Conservation (phyloP, 2,797 vertebrate species). For the Antennarius maculatus region DNA sequence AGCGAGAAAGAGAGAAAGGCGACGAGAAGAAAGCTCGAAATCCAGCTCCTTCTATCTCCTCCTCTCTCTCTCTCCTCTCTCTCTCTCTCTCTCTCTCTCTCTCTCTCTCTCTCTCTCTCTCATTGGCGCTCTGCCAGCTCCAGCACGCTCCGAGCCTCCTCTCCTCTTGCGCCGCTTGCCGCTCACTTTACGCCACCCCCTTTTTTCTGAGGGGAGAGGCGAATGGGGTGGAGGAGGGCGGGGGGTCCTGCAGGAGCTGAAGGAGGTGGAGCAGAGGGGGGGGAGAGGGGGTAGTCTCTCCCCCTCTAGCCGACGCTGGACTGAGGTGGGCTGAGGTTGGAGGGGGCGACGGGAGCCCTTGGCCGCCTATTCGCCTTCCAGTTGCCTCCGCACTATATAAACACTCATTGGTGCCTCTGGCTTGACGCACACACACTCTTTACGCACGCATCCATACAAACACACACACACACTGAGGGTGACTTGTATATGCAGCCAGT, state of each 20-base stretch:
- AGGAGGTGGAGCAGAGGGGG: constrained; percentile 17
- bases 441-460: constrained; percentile 52
- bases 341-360: constrained; percentile 74
- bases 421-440: constrained; percentile 70
- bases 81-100: background rate
- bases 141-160: constrained; percentile 86
- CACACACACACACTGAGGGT: constrained; percentile 82
- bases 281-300: constrained; percentile 56
- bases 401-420: constrained; percentile 86
- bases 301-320: constrained; percentile 40
- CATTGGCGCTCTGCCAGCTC: constrained; percentile 76
- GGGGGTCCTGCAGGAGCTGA: constrained; percentile 22
- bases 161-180: constrained; percentile 71
- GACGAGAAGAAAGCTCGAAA: too few relatives aligned
- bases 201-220: constrained; percentile 54
- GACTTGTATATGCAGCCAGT: constrained; percentile 68
- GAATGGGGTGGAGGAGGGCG: constrained; percentile 35
- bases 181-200: constrained; percentile 83
- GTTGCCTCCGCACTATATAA: constrained; percentile 96
- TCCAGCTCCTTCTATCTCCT: too few relatives aligned
- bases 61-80: too few relatives aligned
- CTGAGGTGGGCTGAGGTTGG: constrained; percentile 70
- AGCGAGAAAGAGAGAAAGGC: too few relatives aligned
- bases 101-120: constrained; percentile 3
- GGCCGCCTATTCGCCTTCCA: constrained; percentile 85